These are phyloP conservation scores for Sebastes dallii DNA, from an alignment of 2,797 vertebrate species.

Conservation along the genomic window DNA sequence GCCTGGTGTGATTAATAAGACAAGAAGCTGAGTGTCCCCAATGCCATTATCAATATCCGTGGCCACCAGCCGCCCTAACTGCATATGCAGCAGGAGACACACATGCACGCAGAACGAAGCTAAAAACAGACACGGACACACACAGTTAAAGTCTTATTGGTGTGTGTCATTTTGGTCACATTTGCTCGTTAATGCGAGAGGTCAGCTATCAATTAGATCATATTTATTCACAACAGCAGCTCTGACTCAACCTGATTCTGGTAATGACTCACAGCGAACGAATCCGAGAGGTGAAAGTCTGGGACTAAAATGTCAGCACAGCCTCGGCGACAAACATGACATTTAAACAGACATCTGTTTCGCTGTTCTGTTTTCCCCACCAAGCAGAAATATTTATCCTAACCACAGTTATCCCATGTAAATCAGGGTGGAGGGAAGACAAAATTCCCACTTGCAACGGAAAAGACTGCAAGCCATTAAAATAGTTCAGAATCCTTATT, in stretches of 20 bases:
- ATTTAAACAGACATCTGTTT: slow-evolving; percentile 83
- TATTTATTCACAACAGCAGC: slow-evolving; percentile 78
- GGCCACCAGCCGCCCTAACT: slow-evolving; percentile 58
- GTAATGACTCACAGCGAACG: slow-evolving; percentile 71
- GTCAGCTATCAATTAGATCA: slow-evolving; percentile 81
- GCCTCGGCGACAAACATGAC: slow-evolving; percentile 80
- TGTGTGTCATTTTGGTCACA: slow-evolving; percentile 25
- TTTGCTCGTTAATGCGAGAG: slow-evolving; percentile 73
- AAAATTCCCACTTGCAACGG: slow-evolving; percentile 31
- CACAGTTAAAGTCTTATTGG: slow-evolving; percentile 29
- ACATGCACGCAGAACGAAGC: neutral
- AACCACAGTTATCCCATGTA: slow-evolving; percentile 66
- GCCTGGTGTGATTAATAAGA: slow-evolving; percentile 91
- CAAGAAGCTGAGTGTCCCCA: slow-evolving; percentile 82
- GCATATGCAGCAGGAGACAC: slow-evolving; percentile 56
- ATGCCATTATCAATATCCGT: slow-evolving; percentile 77
- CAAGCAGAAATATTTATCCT: slow-evolving; percentile 75
- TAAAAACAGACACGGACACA: neutral
- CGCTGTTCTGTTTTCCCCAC: slow-evolving; percentile 60
- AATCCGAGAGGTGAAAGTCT: slow-evolving; percentile 77
- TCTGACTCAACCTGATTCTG: slow-evolving; percentile 75
- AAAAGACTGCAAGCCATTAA: slow-evolving; percentile 46
- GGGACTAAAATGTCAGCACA: slow-evolving; percentile 79
- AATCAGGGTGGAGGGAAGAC: slow-evolving; percentile 46
- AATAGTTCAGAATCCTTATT: slow-evolving; percentile 32